Evolutionary conservation across 2,113 vertebrate species (phyloP).

Genomic region (Turdus rufiventris): DNA sequence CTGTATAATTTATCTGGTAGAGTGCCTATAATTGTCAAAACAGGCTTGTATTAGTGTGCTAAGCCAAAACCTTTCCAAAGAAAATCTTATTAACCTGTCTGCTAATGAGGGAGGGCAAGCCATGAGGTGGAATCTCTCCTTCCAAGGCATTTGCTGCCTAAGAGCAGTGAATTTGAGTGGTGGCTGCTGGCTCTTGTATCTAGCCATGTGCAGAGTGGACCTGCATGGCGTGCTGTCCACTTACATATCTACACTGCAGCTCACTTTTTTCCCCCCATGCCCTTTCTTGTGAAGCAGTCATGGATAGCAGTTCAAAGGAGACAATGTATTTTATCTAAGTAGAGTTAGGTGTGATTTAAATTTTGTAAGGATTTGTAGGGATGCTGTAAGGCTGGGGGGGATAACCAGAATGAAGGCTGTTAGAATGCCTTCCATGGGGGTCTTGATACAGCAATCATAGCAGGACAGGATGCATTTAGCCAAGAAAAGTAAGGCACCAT

Average conservation of each 20-base stretch:
- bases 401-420: background rate
- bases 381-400: background rate
- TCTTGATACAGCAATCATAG: background rate
- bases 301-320: background rate
- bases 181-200: background rate
- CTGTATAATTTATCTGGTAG: background rate
- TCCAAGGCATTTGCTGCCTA: background rate
- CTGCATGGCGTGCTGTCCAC: rapidly evolving
- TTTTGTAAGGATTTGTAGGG: background rate
- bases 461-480: background rate
- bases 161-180: background rate
- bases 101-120: background rate
- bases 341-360: background rate
- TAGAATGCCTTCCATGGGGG: background rate
- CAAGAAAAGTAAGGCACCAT: background rate
- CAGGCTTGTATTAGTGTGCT: background rate
- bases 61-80: background rate
- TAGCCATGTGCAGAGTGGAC: background rate
- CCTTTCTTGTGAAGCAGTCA: background rate
- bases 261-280: rapidly evolving
- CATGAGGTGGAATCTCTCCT: background rate
- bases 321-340: background rate
- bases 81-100: background rate
- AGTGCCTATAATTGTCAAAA: background rate
- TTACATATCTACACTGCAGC: background rate